Conservation (phyloP, 1,140 invertebrate species). For the Diabrotica virgifera region DNA sequence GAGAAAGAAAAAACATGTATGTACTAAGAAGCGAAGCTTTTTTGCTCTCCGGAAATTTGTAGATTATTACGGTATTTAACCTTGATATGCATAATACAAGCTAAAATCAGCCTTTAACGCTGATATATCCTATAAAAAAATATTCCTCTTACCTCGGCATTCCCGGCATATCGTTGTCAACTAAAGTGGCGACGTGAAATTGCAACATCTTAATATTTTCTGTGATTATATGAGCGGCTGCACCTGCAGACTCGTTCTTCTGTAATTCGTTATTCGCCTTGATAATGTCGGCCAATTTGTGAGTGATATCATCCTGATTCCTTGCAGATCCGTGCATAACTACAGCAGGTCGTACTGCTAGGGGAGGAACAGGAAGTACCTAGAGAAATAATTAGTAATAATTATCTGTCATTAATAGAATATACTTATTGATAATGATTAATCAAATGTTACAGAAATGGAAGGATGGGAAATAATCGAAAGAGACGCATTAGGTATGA, state of each 20-base stretch:
- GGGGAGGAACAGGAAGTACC: conserved; percentile 91
- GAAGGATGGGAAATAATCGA: too few species aligned
- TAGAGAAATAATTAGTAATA: background rate
- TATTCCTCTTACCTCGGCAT: conserved; percentile 68
- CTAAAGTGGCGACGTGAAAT: conserved; percentile 96
- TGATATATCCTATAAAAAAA: background rate
- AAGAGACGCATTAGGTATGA: too few species aligned
- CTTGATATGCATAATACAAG: too few species aligned
- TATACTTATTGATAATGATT: too few species aligned
- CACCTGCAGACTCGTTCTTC: conserved; percentile 93
- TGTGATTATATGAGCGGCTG: conserved; percentile 92
- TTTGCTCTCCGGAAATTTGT: too few species aligned
- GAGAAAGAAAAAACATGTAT: too few species aligned
- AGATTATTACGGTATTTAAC: too few species aligned
- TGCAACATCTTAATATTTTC: conserved; percentile 99
- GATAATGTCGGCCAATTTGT: conserved; percentile 98
- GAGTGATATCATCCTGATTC: conserved; percentile 98
- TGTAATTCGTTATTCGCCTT: conserved; percentile 97
- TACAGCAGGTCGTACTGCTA: conserved; percentile 91
- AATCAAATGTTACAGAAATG: too few species aligned
- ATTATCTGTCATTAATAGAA: too few species aligned
- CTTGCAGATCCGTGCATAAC: conserved; percentile 98
- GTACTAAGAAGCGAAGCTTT: too few species aligned
- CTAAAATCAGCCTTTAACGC: too few species aligned
- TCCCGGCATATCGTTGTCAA: conserved; percentile 99